These are phyloP conservation scores for Drosophila rhopaloa DNA, from an alignment of 1,140 invertebrate genomes.

Conservation along the genomic window DNA sequence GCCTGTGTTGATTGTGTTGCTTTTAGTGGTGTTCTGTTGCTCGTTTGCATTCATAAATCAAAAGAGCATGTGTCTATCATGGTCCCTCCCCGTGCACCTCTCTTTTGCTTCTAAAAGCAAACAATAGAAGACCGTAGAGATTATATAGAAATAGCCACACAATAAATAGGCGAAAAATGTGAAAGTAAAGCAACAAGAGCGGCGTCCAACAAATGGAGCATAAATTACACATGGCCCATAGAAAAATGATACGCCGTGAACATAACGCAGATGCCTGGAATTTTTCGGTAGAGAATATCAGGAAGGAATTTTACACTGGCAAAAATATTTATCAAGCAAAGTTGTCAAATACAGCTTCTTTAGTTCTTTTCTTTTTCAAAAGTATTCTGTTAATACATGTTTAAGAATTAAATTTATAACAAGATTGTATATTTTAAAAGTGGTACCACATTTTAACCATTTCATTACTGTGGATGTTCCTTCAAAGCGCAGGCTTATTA, in stretches of 20 bases:
- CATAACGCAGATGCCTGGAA: constrained; percentile 75
- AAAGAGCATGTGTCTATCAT: constrained; percentile 79
- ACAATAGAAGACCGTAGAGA: constrained; percentile 66
- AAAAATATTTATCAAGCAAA: constrained; percentile 6
- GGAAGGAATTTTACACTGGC: not conserved
- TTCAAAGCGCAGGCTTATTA: no score
- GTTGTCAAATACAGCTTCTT: no score
- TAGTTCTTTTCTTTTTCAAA: no score
- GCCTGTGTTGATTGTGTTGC: constrained; percentile 30
- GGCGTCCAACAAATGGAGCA: constrained; percentile 68
- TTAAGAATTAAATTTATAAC: no score
- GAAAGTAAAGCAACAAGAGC: constrained; percentile 62
- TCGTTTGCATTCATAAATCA: constrained; percentile 82
- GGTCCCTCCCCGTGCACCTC: constrained; percentile 17
- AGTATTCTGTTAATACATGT: no score
- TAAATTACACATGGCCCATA: constrained; percentile 81
- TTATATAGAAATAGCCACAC: constrained; percentile 76
- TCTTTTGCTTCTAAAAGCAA: constrained; percentile 37
- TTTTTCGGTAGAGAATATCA: constrained; percentile 5
- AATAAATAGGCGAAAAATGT: constrained; percentile 73
- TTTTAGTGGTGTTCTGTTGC: constrained; percentile 45
- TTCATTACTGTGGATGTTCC: no score
- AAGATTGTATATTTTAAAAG: no score
- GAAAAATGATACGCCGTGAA: constrained; percentile 78
- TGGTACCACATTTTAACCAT: no score